A percentile compares a stretch with the other conserved stretches of the same genome.
These are phyloP conservation scores for Beris chalybata DNA, from an alignment of 2,888 invertebrate species.

Conservation along the genomic window DNA sequence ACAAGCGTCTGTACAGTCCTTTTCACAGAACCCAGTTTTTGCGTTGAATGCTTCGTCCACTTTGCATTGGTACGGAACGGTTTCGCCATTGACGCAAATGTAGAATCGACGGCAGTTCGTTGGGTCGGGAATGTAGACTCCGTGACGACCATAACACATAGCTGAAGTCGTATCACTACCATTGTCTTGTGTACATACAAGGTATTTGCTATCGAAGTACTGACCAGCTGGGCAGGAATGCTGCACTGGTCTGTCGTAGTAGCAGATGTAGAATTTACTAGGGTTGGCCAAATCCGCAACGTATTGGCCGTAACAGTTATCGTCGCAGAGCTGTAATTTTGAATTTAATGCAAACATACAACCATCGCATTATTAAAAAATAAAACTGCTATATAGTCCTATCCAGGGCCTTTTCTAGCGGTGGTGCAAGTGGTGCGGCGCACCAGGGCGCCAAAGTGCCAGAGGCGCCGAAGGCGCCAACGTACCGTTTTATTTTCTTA, in stretches of 20 bases:
- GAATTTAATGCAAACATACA: too few species aligned
- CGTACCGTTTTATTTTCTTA: too few species aligned
- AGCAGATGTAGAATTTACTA: conserved; percentile 18
- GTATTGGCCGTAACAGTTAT: conserved; percentile 19
- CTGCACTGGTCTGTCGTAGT: conserved; percentile 4
- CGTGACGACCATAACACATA: conserved; percentile 49
- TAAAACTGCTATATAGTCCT: too few species aligned
- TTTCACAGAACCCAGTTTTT: conserved; percentile 44
- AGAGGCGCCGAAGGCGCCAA: too few species aligned
- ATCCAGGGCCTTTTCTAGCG: too few species aligned
- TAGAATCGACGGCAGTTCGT: conserved; percentile 51
- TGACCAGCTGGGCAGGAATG: conserved; percentile 35
- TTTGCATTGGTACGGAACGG: conserved; percentile 49
- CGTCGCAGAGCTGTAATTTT: conserved; percentile 8
- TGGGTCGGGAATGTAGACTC: conserved; percentile 46
- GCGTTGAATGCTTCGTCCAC: conserved; percentile 46
- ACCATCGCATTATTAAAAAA: too few species aligned
- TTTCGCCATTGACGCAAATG: conserved; percentile 48
- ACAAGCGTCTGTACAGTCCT: conserved; percentile 14
- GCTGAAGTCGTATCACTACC: conserved; percentile 40
- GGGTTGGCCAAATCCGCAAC: conserved; percentile 5
- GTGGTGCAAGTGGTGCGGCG: too few species aligned
- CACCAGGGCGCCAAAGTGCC: too few species aligned
- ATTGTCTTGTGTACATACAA: conserved; percentile 46
- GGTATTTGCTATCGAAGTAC: conserved; percentile 45